A percentile compares a stretch with the other conserved stretches of the same genome.
Conservation (phyloP, 2,113 vertebrate species). For the Burhinus oedicnemus region DNA sequence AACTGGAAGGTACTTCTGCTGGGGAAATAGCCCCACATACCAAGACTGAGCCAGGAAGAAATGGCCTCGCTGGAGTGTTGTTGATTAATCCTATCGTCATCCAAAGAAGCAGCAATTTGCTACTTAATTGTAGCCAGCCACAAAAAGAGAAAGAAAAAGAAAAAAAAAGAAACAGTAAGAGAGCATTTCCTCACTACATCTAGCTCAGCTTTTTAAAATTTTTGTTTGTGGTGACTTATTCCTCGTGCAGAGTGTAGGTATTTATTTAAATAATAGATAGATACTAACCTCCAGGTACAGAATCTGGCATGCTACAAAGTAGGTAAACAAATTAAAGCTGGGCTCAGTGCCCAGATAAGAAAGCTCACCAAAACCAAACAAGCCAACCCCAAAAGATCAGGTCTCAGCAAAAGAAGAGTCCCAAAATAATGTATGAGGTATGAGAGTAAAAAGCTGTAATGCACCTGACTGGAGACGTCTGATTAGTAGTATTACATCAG, state of each 20-base stretch:
- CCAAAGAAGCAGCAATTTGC: conserved; percentile 6
- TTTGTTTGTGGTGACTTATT: neutral
- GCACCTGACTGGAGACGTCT: neutral
- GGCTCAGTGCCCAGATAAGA: conserved; percentile 17
- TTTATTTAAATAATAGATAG: conserved; percentile 38
- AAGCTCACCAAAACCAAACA: conserved; percentile 15
- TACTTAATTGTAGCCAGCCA: conserved; percentile 17
- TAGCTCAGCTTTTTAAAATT: neutral
- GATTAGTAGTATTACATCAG: neutral
- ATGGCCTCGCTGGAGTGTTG: neutral
- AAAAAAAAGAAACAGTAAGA: neutral
- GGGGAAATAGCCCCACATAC: conserved; percentile 40
- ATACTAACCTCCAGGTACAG: conserved; percentile 16
- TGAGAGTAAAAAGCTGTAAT: neutral
- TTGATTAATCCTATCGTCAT: conserved; percentile 25
- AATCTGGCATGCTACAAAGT: neutral
- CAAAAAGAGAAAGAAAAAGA: neutral
- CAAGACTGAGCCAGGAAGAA: neutral
- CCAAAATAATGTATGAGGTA: neutral
- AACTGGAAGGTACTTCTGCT: conserved; percentile 48
- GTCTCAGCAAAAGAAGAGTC: neutral
- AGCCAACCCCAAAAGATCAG: neutral
- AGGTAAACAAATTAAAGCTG: conserved; percentile 34
- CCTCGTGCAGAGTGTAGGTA: neutral
- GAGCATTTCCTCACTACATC: neutral